Evolutionary conservation across 2,113 vertebrate genomes (phyloP), one percentile per base, ranked within the genome.

Genomic region (Pluvialis apricaria): DNA sequence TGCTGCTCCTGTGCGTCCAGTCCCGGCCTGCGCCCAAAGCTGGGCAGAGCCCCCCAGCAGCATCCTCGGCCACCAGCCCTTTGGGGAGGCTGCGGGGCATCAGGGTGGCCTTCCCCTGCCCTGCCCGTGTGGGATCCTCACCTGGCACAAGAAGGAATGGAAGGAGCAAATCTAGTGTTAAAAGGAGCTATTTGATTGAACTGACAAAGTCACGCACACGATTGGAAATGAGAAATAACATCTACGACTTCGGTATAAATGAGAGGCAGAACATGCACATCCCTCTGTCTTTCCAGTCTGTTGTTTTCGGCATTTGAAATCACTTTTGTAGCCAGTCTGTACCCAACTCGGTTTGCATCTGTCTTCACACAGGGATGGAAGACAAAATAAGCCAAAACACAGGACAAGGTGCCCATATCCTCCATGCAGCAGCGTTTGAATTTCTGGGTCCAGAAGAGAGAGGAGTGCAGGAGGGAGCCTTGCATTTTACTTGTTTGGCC

Each of bases 91-190:
- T 51, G 49, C 47, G 25, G 17, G 54, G 16, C 54, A 40, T 15
- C 0, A 1, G 44, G 60, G 10, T 19, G 26, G 40, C 40, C 47
- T 55, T 21, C 24, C 45, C 36, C 61, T 1, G 18, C 52, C 8
- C 62, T 69, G 57, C 20, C 44, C 8, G 0, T 4, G 0, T 1
- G 4, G 57, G 6, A 45, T 2, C 54, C 34, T 1, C 2, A 0
- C 32, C 58, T 4, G 9, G 4, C 5, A 0, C 4, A 4, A 26
- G 15, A 64, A 45, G 31, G 65, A 28, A 47, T 3, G 15, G 44
- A 38, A 83, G 82, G 44, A 22, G 79, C 31, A 34, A 82, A 82
- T 40, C 45, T 22, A 5, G 19, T 4, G 31, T 81, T 84, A 81
- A 52, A 94, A 78, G 45, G 11, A 66, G 40, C 12, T 13, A 73